Evolutionary conservation across 2,888 invertebrate genomes (phyloP).

Genomic region (Agrotis ipsilon): DNA sequence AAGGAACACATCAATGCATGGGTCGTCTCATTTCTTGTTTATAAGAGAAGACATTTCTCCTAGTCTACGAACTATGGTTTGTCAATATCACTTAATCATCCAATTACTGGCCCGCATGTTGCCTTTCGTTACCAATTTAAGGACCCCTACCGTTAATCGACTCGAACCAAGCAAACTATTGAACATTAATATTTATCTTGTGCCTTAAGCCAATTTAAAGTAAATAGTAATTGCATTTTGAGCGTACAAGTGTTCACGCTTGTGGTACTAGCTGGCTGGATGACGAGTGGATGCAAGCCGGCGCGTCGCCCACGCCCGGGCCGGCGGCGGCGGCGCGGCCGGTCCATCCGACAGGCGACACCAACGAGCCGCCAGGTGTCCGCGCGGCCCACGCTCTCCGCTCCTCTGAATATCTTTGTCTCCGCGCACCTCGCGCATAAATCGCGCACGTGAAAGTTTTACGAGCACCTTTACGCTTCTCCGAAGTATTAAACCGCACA

Average conservation of each 20-base stretch:
- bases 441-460: slow-evolving; percentile 90
- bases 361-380: slow-evolving; percentile 90
- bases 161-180: slow-evolving; percentile 38
- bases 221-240: slow-evolving; percentile 30
- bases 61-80: slow-evolving; percentile 69
- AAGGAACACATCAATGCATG: slow-evolving; percentile 63
- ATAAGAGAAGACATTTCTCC: slow-evolving; percentile 68
- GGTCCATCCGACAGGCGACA: slow-evolving; percentile 80
- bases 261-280: slow-evolving; percentile 27
- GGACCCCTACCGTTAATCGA: slow-evolving; percentile 67
- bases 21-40: slow-evolving; percentile 65
- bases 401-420: slow-evolving; percentile 88
- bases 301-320: slow-evolving; percentile 51
- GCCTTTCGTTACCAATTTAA: slow-evolving; percentile 81
- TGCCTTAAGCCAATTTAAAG: slow-evolving; percentile 33
- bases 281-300: slow-evolving; percentile 54
- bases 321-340: slow-evolving; percentile 46
- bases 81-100: slow-evolving; percentile 82
- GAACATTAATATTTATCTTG: slow-evolving; percentile 44
- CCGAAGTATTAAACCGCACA: slow-evolving; percentile 85
- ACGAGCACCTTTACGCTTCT: slow-evolving; percentile 88
- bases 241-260: slow-evolving; percentile 35
- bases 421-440: slow-evolving; percentile 85
- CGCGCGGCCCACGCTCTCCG: slow-evolving; percentile 87
- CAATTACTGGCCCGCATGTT: slow-evolving; percentile 86